Evolutionary conservation across 2,113 vertebrate species (phyloP).

Genomic region (Labeo rohita): DNA sequence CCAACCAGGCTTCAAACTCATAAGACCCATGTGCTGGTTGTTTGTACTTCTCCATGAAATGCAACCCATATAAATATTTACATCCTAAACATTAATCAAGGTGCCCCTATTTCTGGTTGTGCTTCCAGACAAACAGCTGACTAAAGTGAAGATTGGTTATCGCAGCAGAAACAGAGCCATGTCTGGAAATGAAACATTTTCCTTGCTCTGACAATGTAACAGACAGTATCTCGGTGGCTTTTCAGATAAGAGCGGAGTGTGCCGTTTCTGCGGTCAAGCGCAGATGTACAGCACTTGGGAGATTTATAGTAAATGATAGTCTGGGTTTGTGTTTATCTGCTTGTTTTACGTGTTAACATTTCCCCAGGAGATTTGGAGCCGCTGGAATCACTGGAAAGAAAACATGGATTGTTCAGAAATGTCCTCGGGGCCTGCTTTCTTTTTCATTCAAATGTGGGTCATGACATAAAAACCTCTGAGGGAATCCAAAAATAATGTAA

Average conservation of each 20-base stretch:
- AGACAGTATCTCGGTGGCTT: neutral
- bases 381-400: conserved; percentile 23
- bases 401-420: conserved; percentile 6
- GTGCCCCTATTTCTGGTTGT: conserved; percentile 62
- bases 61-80: conserved; percentile 73
- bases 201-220: conserved; percentile 58
- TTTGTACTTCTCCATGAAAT: conserved; percentile 68
- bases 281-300: neutral
- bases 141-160: conserved; percentile 44
- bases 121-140: conserved; percentile 61
- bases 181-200: conserved; percentile 54
- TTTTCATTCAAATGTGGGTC: conserved; percentile 8
- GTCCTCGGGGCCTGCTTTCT: conserved; percentile 9
- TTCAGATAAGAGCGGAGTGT: neutral
- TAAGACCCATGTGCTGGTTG: conserved; percentile 43
- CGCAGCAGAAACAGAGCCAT: conserved; percentile 46
- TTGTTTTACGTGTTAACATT: conserved; percentile 18
- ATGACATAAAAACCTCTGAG: conserved; percentile 39
- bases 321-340: conserved; percentile 23
- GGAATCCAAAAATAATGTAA: conserved; percentile 15
- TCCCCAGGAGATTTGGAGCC: neutral
- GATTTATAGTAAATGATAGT: neutral
- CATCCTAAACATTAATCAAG: conserved; percentile 73
- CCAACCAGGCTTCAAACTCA: neutral
- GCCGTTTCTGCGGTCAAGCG: neutral